These are phyloP conservation scores for Octodon degus DNA, from an alignment of 2,113 vertebrate species.

Conservation along the genomic window DNA sequence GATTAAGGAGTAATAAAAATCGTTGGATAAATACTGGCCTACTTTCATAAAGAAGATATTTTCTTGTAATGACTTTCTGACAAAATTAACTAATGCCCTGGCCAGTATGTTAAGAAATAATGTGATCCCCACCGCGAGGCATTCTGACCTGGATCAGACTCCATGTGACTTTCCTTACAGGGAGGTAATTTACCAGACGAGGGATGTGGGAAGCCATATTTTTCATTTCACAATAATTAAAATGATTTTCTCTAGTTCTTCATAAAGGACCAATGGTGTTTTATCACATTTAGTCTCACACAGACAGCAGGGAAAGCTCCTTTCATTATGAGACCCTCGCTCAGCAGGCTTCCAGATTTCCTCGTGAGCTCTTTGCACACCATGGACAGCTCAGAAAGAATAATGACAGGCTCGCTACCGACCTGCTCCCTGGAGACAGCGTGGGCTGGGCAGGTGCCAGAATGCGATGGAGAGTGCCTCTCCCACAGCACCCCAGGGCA, in stretches of 20 bases:
- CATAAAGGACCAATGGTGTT: conserved; percentile 52
- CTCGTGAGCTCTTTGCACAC: neutral
- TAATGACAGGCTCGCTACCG: neutral
- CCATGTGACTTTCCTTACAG: neutral
- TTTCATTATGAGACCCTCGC: neutral
- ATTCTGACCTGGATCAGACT: neutral
- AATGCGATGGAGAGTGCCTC: neutral
- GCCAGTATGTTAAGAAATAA: conserved; percentile 49
- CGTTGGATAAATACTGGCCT: neutral
- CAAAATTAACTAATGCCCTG: conserved; percentile 61
- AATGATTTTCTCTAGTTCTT: conserved; percentile 40
- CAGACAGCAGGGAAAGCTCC: neutral
- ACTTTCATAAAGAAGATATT: conserved; percentile 56
- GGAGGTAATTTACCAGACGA: conserved; percentile 32
- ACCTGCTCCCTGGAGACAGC: neutral
- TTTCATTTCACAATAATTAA: conserved; percentile 68
- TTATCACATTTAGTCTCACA: conserved; percentile 49
- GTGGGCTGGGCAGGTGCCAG: neutral
- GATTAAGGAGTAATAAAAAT: neutral
- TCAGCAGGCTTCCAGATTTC: neutral
- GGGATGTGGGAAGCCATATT: conserved; percentile 23
- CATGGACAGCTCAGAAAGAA: neutral
- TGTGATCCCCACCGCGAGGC: conserved; percentile 16
- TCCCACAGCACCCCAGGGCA: neutral
- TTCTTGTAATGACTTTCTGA: conserved; percentile 65